These are phyloP conservation scores for Nephrocerus scutellatus DNA, from an alignment of 2,888 invertebrate genomes.

Conservation along the genomic window DNA sequence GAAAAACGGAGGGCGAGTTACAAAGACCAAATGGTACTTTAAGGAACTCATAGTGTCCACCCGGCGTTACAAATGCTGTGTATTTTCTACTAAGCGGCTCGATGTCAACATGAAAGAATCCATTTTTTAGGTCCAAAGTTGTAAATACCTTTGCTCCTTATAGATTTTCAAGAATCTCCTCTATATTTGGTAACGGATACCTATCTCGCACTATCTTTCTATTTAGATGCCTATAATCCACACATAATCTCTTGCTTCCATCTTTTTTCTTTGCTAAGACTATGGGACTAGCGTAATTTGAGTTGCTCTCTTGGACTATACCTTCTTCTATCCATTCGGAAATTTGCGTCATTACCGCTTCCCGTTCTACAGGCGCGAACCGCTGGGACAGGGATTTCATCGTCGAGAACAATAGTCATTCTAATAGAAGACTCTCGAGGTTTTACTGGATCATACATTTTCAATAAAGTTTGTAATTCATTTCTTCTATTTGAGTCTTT, in stretches of 20 bases:
- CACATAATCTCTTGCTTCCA: constrained; percentile 24
- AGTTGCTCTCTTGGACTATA: constrained; percentile 18
- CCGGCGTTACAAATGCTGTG: constrained; percentile 34
- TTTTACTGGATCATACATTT: too few relatives aligned
- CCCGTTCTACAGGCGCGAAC: too few relatives aligned
- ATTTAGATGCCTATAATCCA: constrained; percentile 25
- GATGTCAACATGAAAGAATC: constrained; percentile 37
- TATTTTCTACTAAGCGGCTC: constrained; percentile 25
- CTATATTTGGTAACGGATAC: constrained; percentile 29
- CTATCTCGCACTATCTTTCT: constrained; percentile 24
- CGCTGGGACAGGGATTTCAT: too few relatives aligned
- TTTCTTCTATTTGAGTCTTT: too few relatives aligned
- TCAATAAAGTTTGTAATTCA: too few relatives aligned
- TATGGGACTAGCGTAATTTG: constrained; percentile 28
- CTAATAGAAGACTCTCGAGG: too few relatives aligned
- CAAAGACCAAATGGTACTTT: constrained; percentile 40
- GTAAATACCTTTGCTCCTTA: constrained; percentile 29
- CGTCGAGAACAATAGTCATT: too few relatives aligned
- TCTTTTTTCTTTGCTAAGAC: constrained; percentile 23
- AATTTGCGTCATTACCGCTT: too few relatives aligned
- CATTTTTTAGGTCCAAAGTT: constrained; percentile 32
- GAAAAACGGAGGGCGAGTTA: constrained; percentile 31
- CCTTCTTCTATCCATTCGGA: constrained; percentile 14
- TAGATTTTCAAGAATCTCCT: constrained; percentile 31
- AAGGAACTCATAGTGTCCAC: constrained; percentile 31